Conservation (phyloP, 2,113 vertebrate genomes). For the Oncorhynchus tshawytscha region DNA sequence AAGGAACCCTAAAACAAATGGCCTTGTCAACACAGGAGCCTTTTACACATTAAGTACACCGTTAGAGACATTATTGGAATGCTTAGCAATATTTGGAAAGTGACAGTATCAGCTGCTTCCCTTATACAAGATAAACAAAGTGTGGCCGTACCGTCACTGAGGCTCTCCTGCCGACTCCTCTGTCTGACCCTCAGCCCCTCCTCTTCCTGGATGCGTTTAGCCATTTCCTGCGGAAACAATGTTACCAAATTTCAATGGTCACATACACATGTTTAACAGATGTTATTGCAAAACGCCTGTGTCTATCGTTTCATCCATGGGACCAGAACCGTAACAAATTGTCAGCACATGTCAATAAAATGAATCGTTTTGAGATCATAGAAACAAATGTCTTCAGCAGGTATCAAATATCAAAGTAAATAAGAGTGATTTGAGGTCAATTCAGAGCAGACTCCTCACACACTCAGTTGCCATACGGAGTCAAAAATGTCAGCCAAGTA, state of each 20-base stretch:
- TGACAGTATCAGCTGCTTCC: too few relatives aligned
- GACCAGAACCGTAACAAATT: neutral
- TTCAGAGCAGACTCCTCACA: neutral
- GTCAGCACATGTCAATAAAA: neutral
- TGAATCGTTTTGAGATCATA: neutral
- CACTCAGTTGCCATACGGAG: neutral
- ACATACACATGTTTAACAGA: too few relatives aligned
- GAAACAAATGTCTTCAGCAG: neutral
- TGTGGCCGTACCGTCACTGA: conserved; percentile 58
- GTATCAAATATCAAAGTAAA: neutral
- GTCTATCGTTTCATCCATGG: neutral
- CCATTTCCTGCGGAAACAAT: conserved; percentile 71
- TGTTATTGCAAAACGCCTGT: too few relatives aligned
- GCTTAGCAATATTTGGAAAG: too few relatives aligned
- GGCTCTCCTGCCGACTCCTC: conserved; percentile 41
- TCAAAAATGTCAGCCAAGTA: neutral
- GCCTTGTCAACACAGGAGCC: too few relatives aligned
- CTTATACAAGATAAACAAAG: too few relatives aligned
- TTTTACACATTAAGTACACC: too few relatives aligned
- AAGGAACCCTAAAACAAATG: neutral
- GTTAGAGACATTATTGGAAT: too few relatives aligned
- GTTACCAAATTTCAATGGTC: too few relatives aligned
- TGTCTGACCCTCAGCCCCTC: conserved; percentile 64
- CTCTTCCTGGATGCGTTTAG: conserved; percentile 74
- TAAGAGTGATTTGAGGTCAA: too few relatives aligned